Base-by-base conservation (phyloP, 2,113 vertebrate genomes). In the Tympanuchus pallidicinctus region DNA sequence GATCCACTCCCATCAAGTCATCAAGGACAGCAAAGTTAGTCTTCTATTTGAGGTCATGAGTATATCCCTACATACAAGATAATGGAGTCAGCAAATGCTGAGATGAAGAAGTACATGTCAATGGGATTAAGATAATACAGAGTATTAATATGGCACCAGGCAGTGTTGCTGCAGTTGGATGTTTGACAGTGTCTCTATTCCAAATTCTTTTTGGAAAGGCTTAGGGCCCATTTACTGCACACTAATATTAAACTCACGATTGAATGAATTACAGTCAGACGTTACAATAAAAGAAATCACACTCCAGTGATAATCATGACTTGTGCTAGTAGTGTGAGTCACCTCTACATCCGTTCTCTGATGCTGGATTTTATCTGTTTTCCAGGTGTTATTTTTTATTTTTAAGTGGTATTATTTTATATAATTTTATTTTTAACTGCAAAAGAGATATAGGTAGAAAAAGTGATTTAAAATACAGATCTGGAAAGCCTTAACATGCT, bases 121-220 rank as follows among this genome's bases (percentile, higher is more conserved):
- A 3, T 34, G 76, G 89, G 89, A 93, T 81, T 94, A 91, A 45
- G 57, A 13, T 86, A 88, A 91, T 61, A 4, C 64, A 42, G 72
- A 64, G 79, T 13, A 89, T 93, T 94, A 86, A 52, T 14, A 5
- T 42, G 85, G 91, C 95, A 80, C 89, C 84, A 89, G 81, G 82
- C 71, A 32, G 2, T 9, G 19, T 3, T 87, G 74, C 91, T 66
- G 84, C 84, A 64, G 75, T 81, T 54, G 0, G 5, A 45, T 82
- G 24, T 78, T 76, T 75, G 12, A 59, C 34, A 22, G 65, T 4
- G 18, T 82, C 71, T 86, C 89, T 42, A 27, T 89, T 93, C 71
- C 91, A 95, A 70, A 86, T 82, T 47, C 45, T 24, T 87, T 83
- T 54, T 74, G 82, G 95, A 71, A 85, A 71, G 82, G 38, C 66